These are phyloP conservation scores for Scortum barcoo DNA, from an alignment of 2,113 vertebrate species.

Conservation along the genomic window DNA sequence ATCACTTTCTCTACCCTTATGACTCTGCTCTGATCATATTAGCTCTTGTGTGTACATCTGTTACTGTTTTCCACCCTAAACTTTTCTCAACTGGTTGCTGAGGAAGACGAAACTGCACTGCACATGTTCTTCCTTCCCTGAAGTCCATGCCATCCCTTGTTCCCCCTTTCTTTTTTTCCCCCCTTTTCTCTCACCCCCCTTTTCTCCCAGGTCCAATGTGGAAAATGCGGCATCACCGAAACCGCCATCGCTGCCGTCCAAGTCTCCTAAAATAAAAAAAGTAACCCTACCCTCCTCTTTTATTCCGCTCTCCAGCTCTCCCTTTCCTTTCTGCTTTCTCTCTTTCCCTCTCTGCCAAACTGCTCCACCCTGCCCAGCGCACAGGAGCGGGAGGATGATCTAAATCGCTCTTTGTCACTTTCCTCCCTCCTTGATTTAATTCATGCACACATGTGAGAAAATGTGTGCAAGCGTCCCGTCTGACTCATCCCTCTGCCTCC, in stretches of 20 bases:
- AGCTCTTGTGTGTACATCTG: constrained; percentile 25
- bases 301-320: constrained; percentile 52
- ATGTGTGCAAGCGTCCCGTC: neutral
- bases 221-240: constrained; percentile 86
- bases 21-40: neutral
- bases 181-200: constrained; percentile 6
- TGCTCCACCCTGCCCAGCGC: constrained; percentile 69
- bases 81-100: constrained; percentile 35
- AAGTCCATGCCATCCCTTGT: constrained; percentile 67
- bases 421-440: neutral
- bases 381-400: constrained; percentile 35
- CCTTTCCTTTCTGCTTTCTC: constrained; percentile 23
- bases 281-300: constrained; percentile 68
- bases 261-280: constrained; percentile 81
- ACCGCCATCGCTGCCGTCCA: constrained; percentile 75
- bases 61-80: constrained; percentile 48
- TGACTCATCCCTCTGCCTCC: constrained; percentile 2
- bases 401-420: neutral
- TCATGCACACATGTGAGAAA: neutral
- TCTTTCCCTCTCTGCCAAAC: constrained; percentile 46
- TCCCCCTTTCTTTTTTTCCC: neutral
- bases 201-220: constrained; percentile 76
- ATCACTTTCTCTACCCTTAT: neutral
- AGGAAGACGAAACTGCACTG: constrained; percentile 47
- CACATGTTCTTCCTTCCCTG: constrained; percentile 66